Conservation (phyloP, 2,113 vertebrate species). For the Odontophorus gujanensis region DNA sequence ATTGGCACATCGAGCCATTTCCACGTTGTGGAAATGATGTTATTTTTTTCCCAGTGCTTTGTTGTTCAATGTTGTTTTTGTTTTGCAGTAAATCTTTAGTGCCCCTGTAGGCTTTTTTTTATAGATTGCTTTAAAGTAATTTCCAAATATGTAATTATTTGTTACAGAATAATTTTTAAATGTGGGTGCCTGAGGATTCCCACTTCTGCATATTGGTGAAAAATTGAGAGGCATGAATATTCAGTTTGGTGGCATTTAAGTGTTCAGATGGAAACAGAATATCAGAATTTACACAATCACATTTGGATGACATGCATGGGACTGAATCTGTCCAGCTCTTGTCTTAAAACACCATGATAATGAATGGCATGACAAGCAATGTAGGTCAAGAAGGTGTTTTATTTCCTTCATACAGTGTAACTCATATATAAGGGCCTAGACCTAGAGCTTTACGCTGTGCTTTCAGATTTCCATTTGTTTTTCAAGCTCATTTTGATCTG, state of each 20-base stretch:
- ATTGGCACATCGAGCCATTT: background rate
- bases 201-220: background rate
- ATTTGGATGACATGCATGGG: background rate
- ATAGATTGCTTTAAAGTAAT: conserved; percentile 59
- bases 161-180: conserved; percentile 61
- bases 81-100: conserved; percentile 52
- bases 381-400: conserved; percentile 31
- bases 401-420: conserved; percentile 9
- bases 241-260: background rate
- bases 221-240: conserved; percentile 11
- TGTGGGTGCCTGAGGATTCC: conserved; percentile 51
- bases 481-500: background rate
- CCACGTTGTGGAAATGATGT: conserved; percentile 38
- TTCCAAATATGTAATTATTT: conserved; percentile 43
- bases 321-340: conserved; percentile 8
- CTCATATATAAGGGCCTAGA: background rate
- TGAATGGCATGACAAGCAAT: background rate
- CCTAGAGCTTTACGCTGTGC: background rate
- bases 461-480: conserved; percentile 25
- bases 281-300: background rate
- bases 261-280: background rate
- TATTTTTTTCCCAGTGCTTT: conserved; percentile 30
- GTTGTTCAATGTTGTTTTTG: conserved; percentile 47
- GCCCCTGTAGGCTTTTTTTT: conserved; percentile 53
- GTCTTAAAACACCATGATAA: background rate